These are phyloP conservation scores for Pteruthius melanotis DNA, from an alignment of 2,113 vertebrate species.

Conservation along the genomic window DNA sequence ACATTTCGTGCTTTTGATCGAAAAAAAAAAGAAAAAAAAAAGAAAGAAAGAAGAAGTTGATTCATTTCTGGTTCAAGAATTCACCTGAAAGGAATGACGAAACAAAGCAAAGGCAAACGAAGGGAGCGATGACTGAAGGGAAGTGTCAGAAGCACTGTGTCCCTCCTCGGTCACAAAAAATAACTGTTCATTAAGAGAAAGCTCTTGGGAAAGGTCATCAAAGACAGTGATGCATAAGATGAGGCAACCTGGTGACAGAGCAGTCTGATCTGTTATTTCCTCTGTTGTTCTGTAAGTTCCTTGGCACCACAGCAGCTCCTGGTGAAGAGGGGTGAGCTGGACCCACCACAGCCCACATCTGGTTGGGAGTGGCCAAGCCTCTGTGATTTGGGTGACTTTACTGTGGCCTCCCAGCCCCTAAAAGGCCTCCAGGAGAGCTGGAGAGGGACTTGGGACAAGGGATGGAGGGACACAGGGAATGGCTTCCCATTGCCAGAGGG, in stretches of 20 bases:
- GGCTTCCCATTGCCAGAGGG: not conserved
- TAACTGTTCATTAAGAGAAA: not conserved
- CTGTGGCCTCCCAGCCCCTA: fast-evolving
- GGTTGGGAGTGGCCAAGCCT: not conserved
- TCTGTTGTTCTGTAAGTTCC: not conserved
- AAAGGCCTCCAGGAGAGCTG: not conserved
- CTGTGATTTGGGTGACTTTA: not conserved
- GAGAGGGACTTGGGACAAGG: not conserved
- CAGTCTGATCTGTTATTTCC: not conserved
- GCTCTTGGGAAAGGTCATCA: not conserved
- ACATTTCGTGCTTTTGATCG: not conserved
- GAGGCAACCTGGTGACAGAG: not conserved
- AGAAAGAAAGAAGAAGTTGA: not conserved
- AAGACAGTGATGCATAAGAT: not conserved
- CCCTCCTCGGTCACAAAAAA: not conserved
- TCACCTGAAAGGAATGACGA: slow-evolving; percentile 22
- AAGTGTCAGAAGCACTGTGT: not conserved
- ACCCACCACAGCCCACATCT: fast-evolving
- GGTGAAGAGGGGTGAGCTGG: not conserved
- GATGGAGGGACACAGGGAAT: not conserved
- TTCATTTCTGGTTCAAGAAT: slow-evolving; percentile 33
- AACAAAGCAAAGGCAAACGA: not conserved
- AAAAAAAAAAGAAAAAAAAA: too few species aligned
- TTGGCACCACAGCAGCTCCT: not conserved
- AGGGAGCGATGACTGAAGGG: not conserved